Evolutionary conservation across 1,140 invertebrate species (phyloP), one percentile per base, ranked within the genome.

Genomic region (Tetramorium parvispinum): DNA sequence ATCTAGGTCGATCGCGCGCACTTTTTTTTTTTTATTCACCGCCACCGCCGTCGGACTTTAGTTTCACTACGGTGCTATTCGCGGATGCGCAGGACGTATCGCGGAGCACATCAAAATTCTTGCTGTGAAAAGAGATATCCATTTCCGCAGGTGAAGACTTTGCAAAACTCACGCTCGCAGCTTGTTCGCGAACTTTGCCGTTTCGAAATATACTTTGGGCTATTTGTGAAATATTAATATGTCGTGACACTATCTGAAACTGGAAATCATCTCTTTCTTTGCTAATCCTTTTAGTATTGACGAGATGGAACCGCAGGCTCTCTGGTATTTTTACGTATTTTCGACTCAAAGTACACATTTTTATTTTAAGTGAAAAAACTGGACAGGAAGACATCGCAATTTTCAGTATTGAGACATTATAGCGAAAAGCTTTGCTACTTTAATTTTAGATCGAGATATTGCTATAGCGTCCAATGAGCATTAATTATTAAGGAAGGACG

Each of bases 1-100:
- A 90, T 89, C 81, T 85, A 82, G 88, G 88, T 90, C 89, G 76
- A 61, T 81, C 59, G 85, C 68, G 82, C 59, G 63, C 57, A 40
- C 3, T 40, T 40, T 81, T 71, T 89, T 43, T 79, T 71, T 89
- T 89, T 90, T 77, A 49, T 82, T 85, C 68, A 51, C 10, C 71
- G 43, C 75, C 70, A 49, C 16, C 27, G 57, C 7, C 46, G 27
- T 43, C 11, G 13, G 70, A 66, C 63, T 85, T 32, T 70, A 21
- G n/a, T 79, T 71, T 88, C 86, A 65, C 63, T 73, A 49, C 13
- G 46, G n/a, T 24, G 27, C 10, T 46, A 13, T 68, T 73, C 6
- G 68, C 24, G 43, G 6, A 65, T 43, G 32, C 32, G 49, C 46
- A 24, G 49, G 21, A 51, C 43, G 49, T 55, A 55, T 65, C 27